Evolutionary conservation across 2,113 vertebrate species (phyloP).

Genomic region (Carollia perspicillata): DNA sequence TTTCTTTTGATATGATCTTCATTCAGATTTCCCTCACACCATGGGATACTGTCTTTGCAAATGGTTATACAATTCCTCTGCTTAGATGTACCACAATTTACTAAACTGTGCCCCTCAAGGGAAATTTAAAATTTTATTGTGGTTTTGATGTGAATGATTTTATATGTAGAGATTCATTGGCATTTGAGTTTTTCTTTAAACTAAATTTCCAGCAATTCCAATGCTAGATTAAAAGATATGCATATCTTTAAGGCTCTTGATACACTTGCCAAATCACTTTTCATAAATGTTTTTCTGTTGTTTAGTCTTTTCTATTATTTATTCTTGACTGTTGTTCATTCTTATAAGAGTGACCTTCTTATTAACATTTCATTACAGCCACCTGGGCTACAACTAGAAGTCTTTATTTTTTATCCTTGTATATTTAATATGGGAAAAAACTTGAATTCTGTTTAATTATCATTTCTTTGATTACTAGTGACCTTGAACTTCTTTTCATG

Average conservation of each 20-base stretch:
- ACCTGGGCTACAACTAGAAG: neutral
- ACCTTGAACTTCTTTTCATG: neutral
- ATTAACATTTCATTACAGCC: neutral
- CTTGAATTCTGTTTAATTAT: slow-evolving; percentile 10
- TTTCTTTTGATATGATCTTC: neutral
- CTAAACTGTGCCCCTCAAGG: neutral
- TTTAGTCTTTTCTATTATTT: neutral
- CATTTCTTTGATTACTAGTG: neutral
- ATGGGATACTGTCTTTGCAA: neutral
- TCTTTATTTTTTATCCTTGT: slow-evolving; percentile 33
- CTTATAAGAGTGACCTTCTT: neutral
- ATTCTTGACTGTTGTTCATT: neutral
- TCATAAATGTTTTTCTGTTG: neutral
- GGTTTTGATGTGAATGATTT: neutral
- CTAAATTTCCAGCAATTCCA: neutral
- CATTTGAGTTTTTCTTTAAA: slow-evolving; percentile 42
- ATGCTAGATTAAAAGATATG: neutral
- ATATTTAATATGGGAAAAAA: neutral
- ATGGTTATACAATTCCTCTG: neutral
- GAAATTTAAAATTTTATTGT: slow-evolving; percentile 22
- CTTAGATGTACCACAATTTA: neutral
- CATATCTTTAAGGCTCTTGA: slow-evolving; percentile 28
- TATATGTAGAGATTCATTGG: neutral
- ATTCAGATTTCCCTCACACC: neutral
- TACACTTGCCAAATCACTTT: slow-evolving; percentile 16